Evolutionary conservation across 2,113 vertebrate genomes (phyloP).

Genomic region (Archocentrus centrarchus): DNA sequence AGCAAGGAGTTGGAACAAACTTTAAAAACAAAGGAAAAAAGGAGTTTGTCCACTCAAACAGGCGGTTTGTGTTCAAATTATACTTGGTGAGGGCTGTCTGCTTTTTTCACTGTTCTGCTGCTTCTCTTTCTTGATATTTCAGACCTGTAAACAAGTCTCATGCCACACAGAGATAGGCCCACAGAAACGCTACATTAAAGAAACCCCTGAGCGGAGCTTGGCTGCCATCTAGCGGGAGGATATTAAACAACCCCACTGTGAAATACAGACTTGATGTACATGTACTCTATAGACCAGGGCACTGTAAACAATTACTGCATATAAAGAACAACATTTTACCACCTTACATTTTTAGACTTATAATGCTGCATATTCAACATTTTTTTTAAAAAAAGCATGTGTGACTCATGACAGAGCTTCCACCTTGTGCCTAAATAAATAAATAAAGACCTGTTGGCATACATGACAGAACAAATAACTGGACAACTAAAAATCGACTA

Average conservation of each 20-base stretch:
- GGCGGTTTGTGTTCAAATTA: neutral
- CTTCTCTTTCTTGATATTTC: neutral
- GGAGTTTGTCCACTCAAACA: neutral
- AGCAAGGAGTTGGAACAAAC: neutral
- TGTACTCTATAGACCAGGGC: neutral
- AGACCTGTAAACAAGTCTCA: neutral
- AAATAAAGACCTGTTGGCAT: neutral
- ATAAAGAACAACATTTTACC: fast-evolving
- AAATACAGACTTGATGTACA: neutral
- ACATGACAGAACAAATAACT: neutral
- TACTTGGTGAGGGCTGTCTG: neutral
- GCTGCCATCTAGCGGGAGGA: conserved; percentile 47
- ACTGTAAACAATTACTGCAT: neutral
- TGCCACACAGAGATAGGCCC: neutral
- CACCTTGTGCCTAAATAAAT: neutral
- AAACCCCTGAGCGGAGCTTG: neutral
- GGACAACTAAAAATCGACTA: neutral
- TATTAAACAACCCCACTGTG: neutral
- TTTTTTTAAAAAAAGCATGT: neutral
- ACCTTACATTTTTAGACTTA: too few species aligned
- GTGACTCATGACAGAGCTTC: too few species aligned
- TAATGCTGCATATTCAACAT: neutral
- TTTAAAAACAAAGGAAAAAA: neutral
- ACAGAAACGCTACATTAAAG: neutral
- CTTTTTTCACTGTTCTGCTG: too few species aligned